Base-by-base conservation (phyloP, 2,797 vertebrate genomes). In the Myioborus miniatus region DNA sequence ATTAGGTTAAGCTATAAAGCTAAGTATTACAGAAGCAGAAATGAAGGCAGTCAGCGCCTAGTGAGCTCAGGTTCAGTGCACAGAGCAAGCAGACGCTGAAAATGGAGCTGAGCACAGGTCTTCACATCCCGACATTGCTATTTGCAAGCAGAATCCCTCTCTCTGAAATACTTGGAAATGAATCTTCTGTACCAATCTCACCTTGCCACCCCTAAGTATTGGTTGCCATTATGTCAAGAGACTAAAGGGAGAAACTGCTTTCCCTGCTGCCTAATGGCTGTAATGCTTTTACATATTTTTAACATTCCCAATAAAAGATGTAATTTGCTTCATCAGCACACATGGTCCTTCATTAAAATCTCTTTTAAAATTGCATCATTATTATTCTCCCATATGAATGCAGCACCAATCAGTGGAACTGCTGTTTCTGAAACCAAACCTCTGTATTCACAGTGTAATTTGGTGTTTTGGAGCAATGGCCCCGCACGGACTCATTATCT, bases 401-500 rank as follows among this genome's bases (percentile, higher is more conserved):
- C 70, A 74, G 21, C 17, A 83, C 32, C 36, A 52, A 27, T 56
- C 63, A 64, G 17, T 52, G 78, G 80, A 89, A 53, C 67, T 58
- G 30, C 26, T 85, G 3, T 62, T 95, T 82, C 60, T 83, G 88
- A 93, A 52, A 72, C 60, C 41, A 70, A 82, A 15, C 16, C n/a
- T 77, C 23, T 37, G 23, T 67, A 46, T 67, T 72, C 60, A 49
- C 23, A 50, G 30, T 47, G 12, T 79, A 83, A 76, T 87, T 82
- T 89, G 63, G 46, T 60, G 36, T 77, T 95, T 93, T 87, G 55
- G 79, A 95, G 68, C 69, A 85, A 70, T 34, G 80, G 89, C 81
- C 82, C 87, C 71, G 71, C 43, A 62, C 0, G 16, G 84, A 87
- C 62, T 83, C 72, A 78, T 95, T 92, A 91, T 71, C 37, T 78